These are phyloP conservation scores for Rhea americana DNA, from an alignment of 2,113 vertebrate genomes.

Conservation along the genomic window DNA sequence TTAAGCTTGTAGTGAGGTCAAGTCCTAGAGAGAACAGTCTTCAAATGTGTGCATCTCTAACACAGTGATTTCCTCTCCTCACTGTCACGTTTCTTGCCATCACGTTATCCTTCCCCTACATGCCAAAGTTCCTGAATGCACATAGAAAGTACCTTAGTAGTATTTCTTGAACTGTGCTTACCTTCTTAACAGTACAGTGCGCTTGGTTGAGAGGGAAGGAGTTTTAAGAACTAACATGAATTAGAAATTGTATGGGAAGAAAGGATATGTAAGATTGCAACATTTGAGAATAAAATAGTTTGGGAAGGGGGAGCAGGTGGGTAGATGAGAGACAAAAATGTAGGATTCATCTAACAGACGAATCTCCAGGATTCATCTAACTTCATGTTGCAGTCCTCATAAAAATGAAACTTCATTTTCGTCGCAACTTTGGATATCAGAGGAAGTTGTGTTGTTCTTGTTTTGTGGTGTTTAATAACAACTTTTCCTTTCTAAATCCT, in stretches of 20 bases:
- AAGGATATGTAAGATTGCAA: no score
- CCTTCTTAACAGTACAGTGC: not conserved
- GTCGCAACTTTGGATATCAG: not conserved
- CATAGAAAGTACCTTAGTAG: not conserved
- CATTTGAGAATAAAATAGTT: not conserved
- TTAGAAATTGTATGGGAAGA: not conserved
- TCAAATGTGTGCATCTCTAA: not conserved
- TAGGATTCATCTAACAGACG: not conserved
- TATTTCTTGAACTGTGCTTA: not conserved
- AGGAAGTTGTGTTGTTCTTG: not conserved
- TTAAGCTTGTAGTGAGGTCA: not conserved
- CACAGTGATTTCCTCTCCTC: not conserved
- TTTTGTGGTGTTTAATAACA: not conserved
- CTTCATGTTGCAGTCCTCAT: not conserved
- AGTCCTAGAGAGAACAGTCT: not conserved
- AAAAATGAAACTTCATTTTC: not conserved
- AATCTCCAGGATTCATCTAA: not conserved
- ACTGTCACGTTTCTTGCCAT: not conserved
- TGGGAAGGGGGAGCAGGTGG: not conserved
- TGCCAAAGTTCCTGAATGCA: not conserved
- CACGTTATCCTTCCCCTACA: accelerated
- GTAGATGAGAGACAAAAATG: not conserved
- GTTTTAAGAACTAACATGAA: not conserved
- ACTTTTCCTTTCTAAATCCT: not conserved
- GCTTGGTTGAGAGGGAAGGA: not conserved